Evolutionary conservation across 2,888 invertebrate genomes (phyloP), one percentile per base, ranked within the genome.

Genomic region (Ecliptopera silaceata): DNA sequence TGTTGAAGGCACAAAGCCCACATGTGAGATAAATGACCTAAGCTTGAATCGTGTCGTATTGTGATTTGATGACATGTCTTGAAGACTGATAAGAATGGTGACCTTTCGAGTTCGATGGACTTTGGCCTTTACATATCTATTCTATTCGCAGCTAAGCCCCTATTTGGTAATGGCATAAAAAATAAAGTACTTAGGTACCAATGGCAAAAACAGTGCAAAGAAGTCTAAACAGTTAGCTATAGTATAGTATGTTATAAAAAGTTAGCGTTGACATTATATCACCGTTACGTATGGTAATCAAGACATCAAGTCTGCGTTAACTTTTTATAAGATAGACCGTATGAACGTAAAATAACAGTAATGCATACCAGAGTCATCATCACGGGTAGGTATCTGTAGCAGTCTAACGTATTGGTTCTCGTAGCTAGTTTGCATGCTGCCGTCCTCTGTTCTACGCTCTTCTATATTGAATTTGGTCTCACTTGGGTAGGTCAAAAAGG

Each of bases 371-470:
- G 36, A 11, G 11, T 55, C 43, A n/a, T 55, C 18, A 18, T 55
- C 48, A 55, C 43, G 54, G 4, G 48, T 55, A 12, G 55, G 48
- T 18, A 44, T 17, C 4, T 48, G 48, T 4, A 48, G 38, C n/a
- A 38, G 11, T 8, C 13, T 38, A 2, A 43, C 13, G 36, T 47
- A 26, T 17, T 34, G 26, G 11, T 41, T 17, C 10, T 45, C 29
- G 12, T 5, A 38, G 38, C 15, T 20, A 6, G 29, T 31, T 34
- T 42, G 54, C 11, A 32, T 20, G 12, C 4, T 18, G 18, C 4
- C 13, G 12, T 26, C 34, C 6, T 32, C 36, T 32, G 22, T 15
- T 3, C 18, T 32, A 17, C 4, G 12, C 11, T 13, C 6, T 5
- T 20, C 13, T 4, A 20, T 26, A 29, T 12, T 36, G 13, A 18